Conservation (phyloP, 2,113 vertebrate genomes). For the Toxotes chatareus region DNA sequence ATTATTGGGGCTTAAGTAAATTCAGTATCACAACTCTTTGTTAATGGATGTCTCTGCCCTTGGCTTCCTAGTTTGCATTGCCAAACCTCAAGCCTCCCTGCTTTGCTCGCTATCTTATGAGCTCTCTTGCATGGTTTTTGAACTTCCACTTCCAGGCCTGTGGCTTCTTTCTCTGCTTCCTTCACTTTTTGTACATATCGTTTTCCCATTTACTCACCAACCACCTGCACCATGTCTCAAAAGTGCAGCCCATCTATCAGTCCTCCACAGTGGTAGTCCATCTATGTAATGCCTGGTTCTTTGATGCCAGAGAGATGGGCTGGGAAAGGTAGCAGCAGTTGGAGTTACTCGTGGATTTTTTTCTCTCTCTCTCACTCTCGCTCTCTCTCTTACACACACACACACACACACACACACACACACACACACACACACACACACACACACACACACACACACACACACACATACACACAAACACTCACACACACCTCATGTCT, state of each 20-base stretch:
- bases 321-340: conserved; percentile 5
- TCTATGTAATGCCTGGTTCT: conserved; percentile 23
- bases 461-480: not conserved
- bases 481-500: not conserved
- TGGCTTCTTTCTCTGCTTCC: conserved; percentile 11
- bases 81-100: not conserved
- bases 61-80: not conserved
- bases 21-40: not conserved
- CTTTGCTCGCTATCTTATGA: not conserved
- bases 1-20: not conserved
- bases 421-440: no score
- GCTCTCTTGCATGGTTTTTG: conserved; percentile 10
- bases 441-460: not conserved
- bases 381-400: no score
- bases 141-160: conserved; percentile 22
- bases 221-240: conserved; percentile 37
- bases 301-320: conserved; percentile 5
- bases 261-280: conserved; percentile 34
- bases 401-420: not conserved
- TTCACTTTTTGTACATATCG: conserved; percentile 32
- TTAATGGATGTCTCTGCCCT: conserved; percentile 4
- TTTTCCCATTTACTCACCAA: conserved; percentile 35
- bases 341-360: conserved; percentile 1
- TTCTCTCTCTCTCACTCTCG: no score
- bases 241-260: conserved; percentile 42